Base-by-base conservation (phyloP, 1,140 invertebrate genomes). In the Galendromus occidentalis region DNA sequence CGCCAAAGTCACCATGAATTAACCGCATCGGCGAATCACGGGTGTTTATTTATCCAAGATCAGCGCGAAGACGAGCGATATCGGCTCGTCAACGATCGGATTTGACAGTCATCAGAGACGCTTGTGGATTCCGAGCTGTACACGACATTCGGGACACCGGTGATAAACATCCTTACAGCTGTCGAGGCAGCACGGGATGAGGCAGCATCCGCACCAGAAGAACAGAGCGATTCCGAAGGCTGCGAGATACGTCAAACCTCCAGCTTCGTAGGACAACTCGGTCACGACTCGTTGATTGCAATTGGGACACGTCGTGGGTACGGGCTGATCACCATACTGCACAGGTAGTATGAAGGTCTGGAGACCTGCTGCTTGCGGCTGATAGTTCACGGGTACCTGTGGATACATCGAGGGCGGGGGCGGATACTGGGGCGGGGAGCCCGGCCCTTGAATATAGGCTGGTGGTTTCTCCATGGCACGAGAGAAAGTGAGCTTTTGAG, bases 141-240 rank as follows among this genome's bases (percentile, higher is more conserved):
- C 45, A 14, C 14, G 18, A 28, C 45, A 47, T 4, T 14, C 14
- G 25, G 51, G 51, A 14, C 51, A 59, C 25, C 33, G 33, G 51
- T 59, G 51, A 33, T 59, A 33, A 25, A 59, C 22, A 59, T 59
- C 22, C 51, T 59, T 59, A 22, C 51, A 25, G 2, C 14, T 29
- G 20, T 59, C 51, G 14, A 59, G 1, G 33, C 51, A 25, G 51
- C 51, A 59, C 22, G 51, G 22, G 2, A 59, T 59, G 25, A 59
- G 51, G 20, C 14, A 59, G 51, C 51, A 59, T 14, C 51, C 51
- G 25, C 51, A 59, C 51, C 51, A 59, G 14, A 59, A 17, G 51
- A 59, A 59, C 22, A 59, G 20, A 12, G 51, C 22, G 14, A 59
- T 17, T 14, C 51, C 51, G 20, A 20, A 17, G 12, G 51, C 14